These are phyloP conservation scores for Sebastes goodei DNA, from an alignment of 2,797 vertebrate genomes.

Conservation along the genomic window DNA sequence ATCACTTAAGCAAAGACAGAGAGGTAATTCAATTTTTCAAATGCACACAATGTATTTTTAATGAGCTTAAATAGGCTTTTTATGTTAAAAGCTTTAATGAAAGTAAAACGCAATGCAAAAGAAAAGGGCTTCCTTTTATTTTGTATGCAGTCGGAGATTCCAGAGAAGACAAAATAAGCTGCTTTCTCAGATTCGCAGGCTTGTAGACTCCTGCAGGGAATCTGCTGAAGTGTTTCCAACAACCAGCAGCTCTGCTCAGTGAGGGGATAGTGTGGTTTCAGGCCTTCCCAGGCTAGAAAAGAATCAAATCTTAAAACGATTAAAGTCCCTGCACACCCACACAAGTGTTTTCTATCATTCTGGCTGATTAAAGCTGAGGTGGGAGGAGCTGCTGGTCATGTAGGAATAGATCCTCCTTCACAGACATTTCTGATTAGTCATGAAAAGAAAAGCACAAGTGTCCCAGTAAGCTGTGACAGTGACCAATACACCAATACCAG, in stretches of 20 bases:
- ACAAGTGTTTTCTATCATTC: background rate
- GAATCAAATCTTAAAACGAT: conserved; percentile 8
- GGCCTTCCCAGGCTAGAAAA: background rate
- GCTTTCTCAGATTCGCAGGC: background rate
- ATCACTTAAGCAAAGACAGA: background rate
- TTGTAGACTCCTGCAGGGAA: background rate
- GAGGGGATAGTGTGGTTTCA: background rate
- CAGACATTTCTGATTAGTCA: background rate
- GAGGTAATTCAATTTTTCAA: background rate
- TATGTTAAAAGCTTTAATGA: background rate
- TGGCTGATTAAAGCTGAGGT: background rate
- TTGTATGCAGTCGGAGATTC: background rate
- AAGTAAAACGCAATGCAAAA: background rate
- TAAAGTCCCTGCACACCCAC: background rate
- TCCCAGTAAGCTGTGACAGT: background rate
- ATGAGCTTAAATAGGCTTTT: background rate
- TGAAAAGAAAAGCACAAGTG: background rate
- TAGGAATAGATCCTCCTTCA: background rate
- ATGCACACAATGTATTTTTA: background rate
- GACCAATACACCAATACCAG: no score
- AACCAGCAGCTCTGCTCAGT: background rate
- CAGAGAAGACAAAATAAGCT: background rate
- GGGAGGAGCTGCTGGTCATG: background rate
- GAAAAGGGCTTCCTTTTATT: background rate
- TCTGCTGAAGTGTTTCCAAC: background rate